These are phyloP conservation scores for Mesocricetus auratus DNA, from an alignment of 2,113 vertebrate genomes.

Conservation along the genomic window DNA sequence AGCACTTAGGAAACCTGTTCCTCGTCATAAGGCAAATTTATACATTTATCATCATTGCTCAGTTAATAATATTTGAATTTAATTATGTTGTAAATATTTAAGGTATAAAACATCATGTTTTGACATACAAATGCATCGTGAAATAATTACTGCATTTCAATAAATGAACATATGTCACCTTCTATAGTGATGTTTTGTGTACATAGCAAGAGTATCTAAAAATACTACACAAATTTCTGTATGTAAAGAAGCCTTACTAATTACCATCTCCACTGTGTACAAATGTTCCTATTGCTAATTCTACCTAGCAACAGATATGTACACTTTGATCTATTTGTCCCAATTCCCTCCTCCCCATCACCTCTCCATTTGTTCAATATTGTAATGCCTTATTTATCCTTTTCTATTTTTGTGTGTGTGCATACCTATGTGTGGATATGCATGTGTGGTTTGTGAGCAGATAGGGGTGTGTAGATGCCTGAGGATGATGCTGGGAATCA, in stretches of 20 bases:
- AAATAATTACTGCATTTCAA: background rate
- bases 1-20: background rate
- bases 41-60: background rate
- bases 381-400: background rate
- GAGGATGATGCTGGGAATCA: background rate
- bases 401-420: background rate
- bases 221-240: background rate
- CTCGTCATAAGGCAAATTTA: background rate
- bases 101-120: background rate
- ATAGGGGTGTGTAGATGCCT: too few species aligned
- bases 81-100: background rate
- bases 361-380: background rate
- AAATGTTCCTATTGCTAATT: background rate
- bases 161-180: background rate
- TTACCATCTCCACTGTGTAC: background rate
- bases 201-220: background rate
- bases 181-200: background rate
- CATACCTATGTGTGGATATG: background rate
- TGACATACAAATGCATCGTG: background rate
- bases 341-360: background rate
- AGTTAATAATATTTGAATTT: background rate
- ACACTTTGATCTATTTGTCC: background rate
- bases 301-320: background rate
- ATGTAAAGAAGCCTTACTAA: background rate
- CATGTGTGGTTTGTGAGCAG: background rate